Conservation (phyloP, 2,888 invertebrate species). For the Megalurothrips usitatus region DNA sequence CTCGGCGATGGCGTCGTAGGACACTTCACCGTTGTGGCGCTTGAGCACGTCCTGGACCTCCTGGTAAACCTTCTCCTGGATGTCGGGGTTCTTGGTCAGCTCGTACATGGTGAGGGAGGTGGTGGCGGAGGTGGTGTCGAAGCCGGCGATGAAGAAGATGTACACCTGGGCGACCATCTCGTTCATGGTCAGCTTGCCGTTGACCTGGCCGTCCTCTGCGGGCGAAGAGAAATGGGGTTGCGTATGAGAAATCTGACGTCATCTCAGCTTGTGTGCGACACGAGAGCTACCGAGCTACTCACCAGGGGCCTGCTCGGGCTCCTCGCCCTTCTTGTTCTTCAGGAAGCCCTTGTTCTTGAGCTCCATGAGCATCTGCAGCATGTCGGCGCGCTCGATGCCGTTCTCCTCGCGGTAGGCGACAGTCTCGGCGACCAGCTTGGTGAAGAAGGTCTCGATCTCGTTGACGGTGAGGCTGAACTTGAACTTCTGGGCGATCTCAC, state of each 20-base stretch:
- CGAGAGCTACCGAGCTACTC: slow-evolving; percentile 41
- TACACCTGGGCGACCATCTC: slow-evolving; percentile 49
- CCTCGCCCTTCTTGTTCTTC: slow-evolving; percentile 42
- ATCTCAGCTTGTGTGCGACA: slow-evolving; percentile 40
- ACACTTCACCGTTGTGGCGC: slow-evolving; percentile 46
- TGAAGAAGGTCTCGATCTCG: slow-evolving; percentile 44
- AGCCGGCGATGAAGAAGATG: slow-evolving; percentile 53
- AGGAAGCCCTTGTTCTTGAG: slow-evolving; percentile 45
- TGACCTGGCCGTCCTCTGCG: slow-evolving; percentile 31
- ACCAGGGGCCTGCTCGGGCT: slow-evolving; percentile 44
- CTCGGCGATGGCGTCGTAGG: slow-evolving; percentile 50
- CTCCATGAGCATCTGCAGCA: slow-evolving; percentile 50
- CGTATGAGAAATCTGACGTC: slow-evolving; percentile 38
- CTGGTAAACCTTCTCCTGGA: slow-evolving; percentile 49
- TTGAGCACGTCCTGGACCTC: slow-evolving; percentile 50
- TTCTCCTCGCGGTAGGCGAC: slow-evolving; percentile 46
- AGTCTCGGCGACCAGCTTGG: slow-evolving; percentile 44
- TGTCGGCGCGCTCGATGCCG: slow-evolving; percentile 50
- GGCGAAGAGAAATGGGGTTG: too few relatives aligned
- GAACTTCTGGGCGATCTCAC: slow-evolving; percentile 35
- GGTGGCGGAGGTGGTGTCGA: slow-evolving; percentile 54
- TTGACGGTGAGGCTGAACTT: slow-evolving; percentile 46
- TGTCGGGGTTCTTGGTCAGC: slow-evolving; percentile 50
- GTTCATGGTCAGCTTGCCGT: slow-evolving; percentile 49
- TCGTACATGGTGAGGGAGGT: slow-evolving; percentile 55